Evolutionary conservation across 2,888 invertebrate genomes (phyloP).

Genomic region (Liopterus haemorrhoidalis): DNA sequence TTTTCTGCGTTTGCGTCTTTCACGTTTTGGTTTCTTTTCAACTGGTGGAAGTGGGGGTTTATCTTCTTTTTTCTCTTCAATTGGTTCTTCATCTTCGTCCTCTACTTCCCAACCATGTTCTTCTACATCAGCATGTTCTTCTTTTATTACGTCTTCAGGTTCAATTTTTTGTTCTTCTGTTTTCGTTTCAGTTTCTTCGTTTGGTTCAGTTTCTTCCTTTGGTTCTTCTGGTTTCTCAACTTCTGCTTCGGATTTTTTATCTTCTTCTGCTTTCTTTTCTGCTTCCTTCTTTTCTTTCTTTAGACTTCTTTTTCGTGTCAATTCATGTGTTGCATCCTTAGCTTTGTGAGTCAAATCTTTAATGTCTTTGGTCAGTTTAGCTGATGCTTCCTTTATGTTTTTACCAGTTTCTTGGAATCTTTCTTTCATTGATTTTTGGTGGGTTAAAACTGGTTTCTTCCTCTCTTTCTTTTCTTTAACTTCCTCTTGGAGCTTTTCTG

Average conservation of each 20-base stretch:
- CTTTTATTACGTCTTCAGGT: not conserved
- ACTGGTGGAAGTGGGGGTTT: too few species aligned
- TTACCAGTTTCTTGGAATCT: not conserved
- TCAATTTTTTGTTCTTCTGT: slow-evolving; percentile 2
- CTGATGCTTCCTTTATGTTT: not conserved
- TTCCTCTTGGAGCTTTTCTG: not conserved
- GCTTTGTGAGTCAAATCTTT: not conserved
- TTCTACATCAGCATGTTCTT: not conserved
- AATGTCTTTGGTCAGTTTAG: not conserved
- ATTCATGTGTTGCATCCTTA: not conserved
- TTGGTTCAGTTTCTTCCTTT: slow-evolving; percentile 3
- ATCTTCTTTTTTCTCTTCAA: not conserved
- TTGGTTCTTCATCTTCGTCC: not conserved
- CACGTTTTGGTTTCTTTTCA: too few species aligned
- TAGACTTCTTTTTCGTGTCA: not conserved
- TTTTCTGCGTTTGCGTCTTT: too few species aligned
- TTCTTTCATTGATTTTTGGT: not conserved
- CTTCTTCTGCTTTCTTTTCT: slow-evolving; percentile 3
- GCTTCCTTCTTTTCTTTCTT: not conserved
- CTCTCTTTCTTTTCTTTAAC: not conserved
- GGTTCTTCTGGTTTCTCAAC: slow-evolving; percentile 13
- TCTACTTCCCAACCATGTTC: not conserved
- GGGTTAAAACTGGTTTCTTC: not conserved
- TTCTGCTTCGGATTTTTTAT: slow-evolving; percentile 32
- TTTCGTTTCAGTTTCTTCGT: slow-evolving; percentile 8